Conservation (phyloP, 2,113 vertebrate genomes). For the Phrynosoma blainvillii region DNA sequence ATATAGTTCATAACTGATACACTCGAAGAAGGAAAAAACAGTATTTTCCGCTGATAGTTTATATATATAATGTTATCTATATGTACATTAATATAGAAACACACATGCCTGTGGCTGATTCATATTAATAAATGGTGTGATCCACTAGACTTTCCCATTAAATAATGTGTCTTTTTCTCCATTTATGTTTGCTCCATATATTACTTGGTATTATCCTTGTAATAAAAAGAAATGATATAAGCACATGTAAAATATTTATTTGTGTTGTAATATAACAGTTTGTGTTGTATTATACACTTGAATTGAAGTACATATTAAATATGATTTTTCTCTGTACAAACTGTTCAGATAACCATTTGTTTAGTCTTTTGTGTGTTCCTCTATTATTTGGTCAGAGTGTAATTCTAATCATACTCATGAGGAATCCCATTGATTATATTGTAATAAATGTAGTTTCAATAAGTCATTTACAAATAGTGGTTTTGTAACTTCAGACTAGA, state of each 20-base stretch:
- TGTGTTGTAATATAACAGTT: not conserved
- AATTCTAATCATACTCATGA: slow-evolving; percentile 39
- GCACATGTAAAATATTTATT: not conserved
- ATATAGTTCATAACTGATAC: not conserved
- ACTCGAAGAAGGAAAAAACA: not conserved
- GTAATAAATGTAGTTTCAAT: slow-evolving; percentile 26
- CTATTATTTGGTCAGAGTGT: slow-evolving; percentile 22
- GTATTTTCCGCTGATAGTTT: too few species aligned
- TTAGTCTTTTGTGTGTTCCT: slow-evolving; percentile 35
- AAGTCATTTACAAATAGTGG: not conserved
- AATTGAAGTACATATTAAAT: slow-evolving; percentile 18
- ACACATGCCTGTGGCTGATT: too few species aligned
- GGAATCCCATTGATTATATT: slow-evolving; percentile 20
- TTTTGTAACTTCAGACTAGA: not conserved
- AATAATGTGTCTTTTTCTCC: slow-evolving; percentile 19
- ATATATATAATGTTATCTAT: too few species aligned
- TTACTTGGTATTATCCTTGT: not conserved
- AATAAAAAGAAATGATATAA: not conserved
- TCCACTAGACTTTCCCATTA: slow-evolving; percentile 15
- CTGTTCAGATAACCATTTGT: slow-evolving; percentile 41
- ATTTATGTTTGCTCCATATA: not conserved
- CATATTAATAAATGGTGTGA: not conserved
- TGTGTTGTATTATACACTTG: slow-evolving; percentile 4
- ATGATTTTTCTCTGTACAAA: slow-evolving; percentile 12
- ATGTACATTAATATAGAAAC: too few species aligned